Evolutionary conservation across 2,888 invertebrate genomes (phyloP), one percentile per base, ranked within the genome.

Genomic region (Noctua janthina): DNA sequence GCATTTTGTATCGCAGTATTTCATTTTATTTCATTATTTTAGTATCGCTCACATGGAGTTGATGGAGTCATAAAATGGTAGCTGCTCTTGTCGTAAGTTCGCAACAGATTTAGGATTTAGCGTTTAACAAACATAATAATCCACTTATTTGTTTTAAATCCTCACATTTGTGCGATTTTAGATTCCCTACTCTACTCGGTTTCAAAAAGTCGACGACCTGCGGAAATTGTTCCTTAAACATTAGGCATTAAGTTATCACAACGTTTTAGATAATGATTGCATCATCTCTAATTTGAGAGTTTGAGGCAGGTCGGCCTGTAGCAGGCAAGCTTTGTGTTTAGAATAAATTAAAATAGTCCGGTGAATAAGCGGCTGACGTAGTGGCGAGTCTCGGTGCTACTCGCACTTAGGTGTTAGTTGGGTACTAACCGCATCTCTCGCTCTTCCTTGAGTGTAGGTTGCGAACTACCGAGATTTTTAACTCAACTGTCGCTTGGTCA

Each of bases 311-410:
- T 78, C 84, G 80, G 78, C 43, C 84, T 85, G 89, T 88, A 87
- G 91, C 91, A 90, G 93, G 91, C 93, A 92, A 91, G 95, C 93
- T 94, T 85, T 93, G 94, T 92, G 93, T 93, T 92, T 93, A 93
- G 92, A 92, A 90, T 92, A 94, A 93, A 93, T 95, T 93, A 94
- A 95, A 95, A 95, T 95, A 95, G 95, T 94, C 89, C 91, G 90
- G 94, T 95, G 95, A 95, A 94, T 95, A 95, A 95, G 93, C 94
- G 90, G 39, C 59, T 66, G 85, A 66, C 81, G 66, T 71, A 69
- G 51, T 81, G 51, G 43, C 66, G 49, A 79, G 66, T 51, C 75
- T 81, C 73, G 59, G 69, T 67, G 59, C 86, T 83, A 71, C 70
- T 87, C 80, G 77, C 86, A 80, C 87, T 43, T 76, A 77, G 75